Conservation (phyloP, 2,888 invertebrate genomes). For the Tenthredo scrophulariae region DNA sequence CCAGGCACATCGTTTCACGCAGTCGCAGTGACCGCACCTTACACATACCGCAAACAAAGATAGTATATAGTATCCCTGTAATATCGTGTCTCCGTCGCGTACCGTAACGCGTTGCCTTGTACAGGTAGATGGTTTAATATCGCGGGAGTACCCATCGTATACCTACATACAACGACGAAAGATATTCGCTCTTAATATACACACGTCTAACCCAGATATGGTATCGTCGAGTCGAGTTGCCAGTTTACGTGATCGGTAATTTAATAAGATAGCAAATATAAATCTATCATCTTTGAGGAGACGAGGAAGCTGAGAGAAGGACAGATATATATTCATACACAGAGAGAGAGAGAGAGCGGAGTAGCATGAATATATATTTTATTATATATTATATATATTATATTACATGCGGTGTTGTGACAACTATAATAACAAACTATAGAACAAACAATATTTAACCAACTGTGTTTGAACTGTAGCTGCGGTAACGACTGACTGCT, state of each 20-base stretch:
- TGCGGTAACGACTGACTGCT: slow-evolving; percentile 15
- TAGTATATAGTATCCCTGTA: not conserved
- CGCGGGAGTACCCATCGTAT: too few species aligned
- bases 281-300: not conserved
- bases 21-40: slow-evolving; percentile 75
- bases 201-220: not conserved
- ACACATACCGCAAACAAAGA: slow-evolving; percentile 14
- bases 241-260: not conserved
- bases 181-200: not conserved
- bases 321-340: not conserved
- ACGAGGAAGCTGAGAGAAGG: too few species aligned
- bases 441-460: slow-evolving; percentile 58
- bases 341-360: not conserved
- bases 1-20: slow-evolving; percentile 75
- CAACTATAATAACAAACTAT: not conserved
- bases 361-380: too few species aligned
- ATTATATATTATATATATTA: too few species aligned
- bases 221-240: not conserved
- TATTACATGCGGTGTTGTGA: slow-evolving; percentile 40
- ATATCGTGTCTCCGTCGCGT: slow-evolving; percentile 49
- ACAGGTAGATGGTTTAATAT: not conserved
- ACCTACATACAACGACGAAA: too few species aligned
- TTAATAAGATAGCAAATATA: not conserved
- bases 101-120: not conserved
- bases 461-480: slow-evolving; percentile 56